phyloP scores from a whole-genome alignment of 2,113 vertebrate genomes.

The Cochlearius cochlearius region DNA sequence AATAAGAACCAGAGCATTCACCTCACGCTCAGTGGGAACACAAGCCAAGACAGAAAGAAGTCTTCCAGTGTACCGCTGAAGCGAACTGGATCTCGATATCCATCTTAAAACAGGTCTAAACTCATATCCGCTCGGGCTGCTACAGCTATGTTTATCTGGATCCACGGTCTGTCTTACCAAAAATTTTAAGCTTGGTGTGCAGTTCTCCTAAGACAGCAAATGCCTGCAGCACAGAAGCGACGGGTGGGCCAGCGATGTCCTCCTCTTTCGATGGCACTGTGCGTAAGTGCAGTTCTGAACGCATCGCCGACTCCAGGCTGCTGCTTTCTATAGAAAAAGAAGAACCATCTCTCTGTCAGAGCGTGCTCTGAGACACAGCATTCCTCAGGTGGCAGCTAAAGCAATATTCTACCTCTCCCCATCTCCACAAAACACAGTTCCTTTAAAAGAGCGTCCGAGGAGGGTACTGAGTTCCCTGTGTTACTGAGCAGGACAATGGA shows the following conservation, averaged over 20 bases:
- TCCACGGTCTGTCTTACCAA: conserved; percentile 77
- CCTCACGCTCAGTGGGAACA: background rate
- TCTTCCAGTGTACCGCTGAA: background rate
- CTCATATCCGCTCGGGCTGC: accelerated
- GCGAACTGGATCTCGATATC: background rate
- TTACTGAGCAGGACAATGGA: background rate
- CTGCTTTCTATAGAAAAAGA: conserved; percentile 70
- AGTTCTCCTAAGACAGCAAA: conserved; percentile 89
- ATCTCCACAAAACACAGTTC: background rate
- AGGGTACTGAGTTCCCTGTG: background rate
- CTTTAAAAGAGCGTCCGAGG: background rate
- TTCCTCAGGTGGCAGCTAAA: background rate
- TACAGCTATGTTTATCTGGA: background rate
- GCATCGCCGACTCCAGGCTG: conserved; percentile 73
- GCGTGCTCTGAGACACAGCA: background rate
- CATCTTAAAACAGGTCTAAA: background rate
- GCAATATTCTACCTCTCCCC: background rate
- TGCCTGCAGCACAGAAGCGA: conserved; percentile 83
- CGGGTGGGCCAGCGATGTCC: conserved; percentile 24
- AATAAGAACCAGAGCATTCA: background rate
- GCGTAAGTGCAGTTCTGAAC: conserved; percentile 80
- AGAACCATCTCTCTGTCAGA: background rate
- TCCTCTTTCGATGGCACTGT: conserved; percentile 56
- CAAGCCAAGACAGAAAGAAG: background rate
- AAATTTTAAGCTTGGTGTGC: conserved; percentile 84